Conservation (phyloP, 1,140 invertebrate species). For the Antheraea mylitta region DNA sequence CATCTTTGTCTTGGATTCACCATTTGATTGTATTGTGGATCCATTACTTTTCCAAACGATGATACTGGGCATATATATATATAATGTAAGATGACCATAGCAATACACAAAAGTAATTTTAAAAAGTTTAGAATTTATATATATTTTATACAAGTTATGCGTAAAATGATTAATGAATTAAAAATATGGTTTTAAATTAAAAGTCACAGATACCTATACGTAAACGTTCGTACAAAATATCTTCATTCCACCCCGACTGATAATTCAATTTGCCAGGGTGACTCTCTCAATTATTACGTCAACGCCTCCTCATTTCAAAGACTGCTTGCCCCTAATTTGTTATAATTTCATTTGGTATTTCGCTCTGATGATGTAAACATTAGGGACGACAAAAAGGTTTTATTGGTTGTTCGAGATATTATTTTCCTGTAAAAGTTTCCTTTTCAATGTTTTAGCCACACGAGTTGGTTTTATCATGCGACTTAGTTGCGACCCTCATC, state of each 20-base stretch:
- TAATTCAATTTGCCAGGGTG: slow-evolving; percentile 30
- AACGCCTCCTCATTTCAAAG: slow-evolving; percentile 27
- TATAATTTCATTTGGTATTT: slow-evolving; percentile 24
- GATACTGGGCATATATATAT: too few relatives aligned
- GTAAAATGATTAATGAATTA: background rate
- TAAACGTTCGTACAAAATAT: background rate
- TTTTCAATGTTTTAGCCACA: slow-evolving; percentile 25
- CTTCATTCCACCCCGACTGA: slow-evolving; percentile 10
- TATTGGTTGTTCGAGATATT: slow-evolving; percentile 2
- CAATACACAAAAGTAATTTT: too few relatives aligned
- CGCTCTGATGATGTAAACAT: slow-evolving; percentile 4
- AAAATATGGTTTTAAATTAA: background rate
- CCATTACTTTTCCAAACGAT: too few relatives aligned
- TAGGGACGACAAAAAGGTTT: background rate
- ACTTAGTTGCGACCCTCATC: slow-evolving; percentile 27
- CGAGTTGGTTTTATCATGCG: slow-evolving; percentile 27
- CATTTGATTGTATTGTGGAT: too few relatives aligned
- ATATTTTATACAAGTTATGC: too few relatives aligned
- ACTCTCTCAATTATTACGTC: slow-evolving; percentile 28
- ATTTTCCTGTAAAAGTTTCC: slow-evolving; percentile 20
- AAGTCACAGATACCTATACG: background rate
- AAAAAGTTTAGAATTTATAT: too few relatives aligned
- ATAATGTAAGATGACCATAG: too few relatives aligned
- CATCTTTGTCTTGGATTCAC: too few relatives aligned
- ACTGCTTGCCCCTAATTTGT: slow-evolving; percentile 24